These are phyloP conservation scores for Blera fallax DNA, from an alignment of 2,888 invertebrate genomes.

Conservation along the genomic window DNA sequence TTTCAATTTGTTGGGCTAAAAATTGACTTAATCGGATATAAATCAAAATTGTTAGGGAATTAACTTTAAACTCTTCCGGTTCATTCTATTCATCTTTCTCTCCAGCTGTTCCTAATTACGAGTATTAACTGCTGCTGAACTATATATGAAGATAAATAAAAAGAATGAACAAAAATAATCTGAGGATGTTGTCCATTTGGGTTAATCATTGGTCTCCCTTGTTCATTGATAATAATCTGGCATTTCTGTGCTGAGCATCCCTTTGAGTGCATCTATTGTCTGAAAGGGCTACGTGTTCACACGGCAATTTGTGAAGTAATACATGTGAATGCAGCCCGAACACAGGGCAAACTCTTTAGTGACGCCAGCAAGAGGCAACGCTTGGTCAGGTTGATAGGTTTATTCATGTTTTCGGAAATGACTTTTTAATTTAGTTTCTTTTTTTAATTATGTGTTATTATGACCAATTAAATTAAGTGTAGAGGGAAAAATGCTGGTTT, in stretches of 20 bases:
- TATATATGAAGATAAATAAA: background rate
- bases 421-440: background rate
- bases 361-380: background rate
- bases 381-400: background rate
- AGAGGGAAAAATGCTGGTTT: no score
- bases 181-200: slow-evolving; percentile 68
- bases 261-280: slow-evolving; percentile 42
- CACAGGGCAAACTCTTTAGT: background rate
- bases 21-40: background rate
- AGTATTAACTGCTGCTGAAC: background rate
- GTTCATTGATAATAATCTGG: slow-evolving; percentile 39
- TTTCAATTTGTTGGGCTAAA: background rate
- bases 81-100: background rate
- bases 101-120: background rate
- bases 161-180: slow-evolving; percentile 34
- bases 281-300: slow-evolving; percentile 52
- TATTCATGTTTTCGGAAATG: background rate
- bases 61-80: background rate
- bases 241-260: slow-evolving; percentile 22
- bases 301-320: slow-evolving; percentile 44
- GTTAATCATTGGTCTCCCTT: slow-evolving; percentile 47
- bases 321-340: background rate
- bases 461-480: background rate
- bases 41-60: background rate
- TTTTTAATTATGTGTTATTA: background rate